phyloP scores from a whole-genome alignment of 2,888 invertebrate genomes.

The Eristalis pertinax region DNA sequence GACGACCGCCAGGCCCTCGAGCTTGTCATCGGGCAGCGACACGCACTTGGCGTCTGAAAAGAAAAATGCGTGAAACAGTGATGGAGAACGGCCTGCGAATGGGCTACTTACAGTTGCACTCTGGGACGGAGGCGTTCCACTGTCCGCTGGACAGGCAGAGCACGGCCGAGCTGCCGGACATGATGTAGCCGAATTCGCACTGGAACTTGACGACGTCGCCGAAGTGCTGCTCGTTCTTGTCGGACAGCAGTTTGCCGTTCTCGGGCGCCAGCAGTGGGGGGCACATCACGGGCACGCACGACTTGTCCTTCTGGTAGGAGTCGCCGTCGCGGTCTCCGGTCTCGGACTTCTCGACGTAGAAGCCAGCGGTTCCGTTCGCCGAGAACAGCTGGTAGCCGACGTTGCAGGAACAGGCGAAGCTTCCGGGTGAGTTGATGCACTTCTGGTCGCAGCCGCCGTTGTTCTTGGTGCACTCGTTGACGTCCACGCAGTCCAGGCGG shows the following conservation, averaged over 20 bases:
- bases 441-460: conserved; percentile 97
- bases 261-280: conserved; percentile 89
- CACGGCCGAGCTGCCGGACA: conserved; percentile 92
- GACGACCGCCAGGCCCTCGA: conserved; percentile 90
- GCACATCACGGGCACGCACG: conserved; percentile 97
- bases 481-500: conserved; percentile 92
- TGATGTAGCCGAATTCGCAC: conserved; percentile 96
- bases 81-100: background rate
- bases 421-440: conserved; percentile 94
- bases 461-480: conserved; percentile 92
- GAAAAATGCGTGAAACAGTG: background rate
- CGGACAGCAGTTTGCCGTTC: conserved; percentile 92
- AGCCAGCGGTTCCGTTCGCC: conserved; percentile 94
- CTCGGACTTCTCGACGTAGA: conserved; percentile 89
- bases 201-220: conserved; percentile 95
- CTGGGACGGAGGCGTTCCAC: conserved; percentile 97
- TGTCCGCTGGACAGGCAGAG: conserved; percentile 93
- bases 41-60: conserved; percentile 92
- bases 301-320: conserved; percentile 93
- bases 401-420: conserved; percentile 93
- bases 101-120: conserved; percentile 92
- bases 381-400: conserved; percentile 95
- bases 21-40: conserved; percentile 93
- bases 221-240: conserved; percentile 92
- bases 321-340: conserved; percentile 94